Base-by-base conservation (phyloP, 2,113 vertebrate species). In the Alectura lathami region DNA sequence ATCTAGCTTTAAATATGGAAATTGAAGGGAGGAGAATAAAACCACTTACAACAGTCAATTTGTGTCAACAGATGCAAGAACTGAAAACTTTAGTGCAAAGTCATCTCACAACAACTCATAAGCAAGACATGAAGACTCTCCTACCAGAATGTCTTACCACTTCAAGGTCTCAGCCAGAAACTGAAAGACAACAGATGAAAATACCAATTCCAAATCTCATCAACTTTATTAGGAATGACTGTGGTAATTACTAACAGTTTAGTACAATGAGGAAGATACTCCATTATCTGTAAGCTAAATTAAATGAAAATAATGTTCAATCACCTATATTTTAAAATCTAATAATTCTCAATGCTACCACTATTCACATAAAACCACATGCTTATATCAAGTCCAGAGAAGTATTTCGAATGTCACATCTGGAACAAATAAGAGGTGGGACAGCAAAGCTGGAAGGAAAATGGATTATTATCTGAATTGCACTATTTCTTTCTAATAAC, bases 161-260 rank as follows among this genome's bases (percentile, higher is more conserved):
- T 84, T 68, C 64, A 42, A 78, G 9, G 27, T 45, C 43, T 5
- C 9, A 79, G 43, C 6, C 34, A 82, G 81, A 63, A 83, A 75
- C 66, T 89, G 81, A 91, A 94, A 94, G 40, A 83, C 8, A 95
- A 60, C 54, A 91, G 81, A 73, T 27, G 2, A 86, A 88, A 92
- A 83, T 17, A 56, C 11, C 16, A 2, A 38, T 64, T 86, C 86
- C 45, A 92, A 69, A 57, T 69, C 29, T 73, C 40, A 48, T 11
- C 29, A 63, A 9, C 12, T 79, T 82, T 47, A 45, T 84, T 36
- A 81, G 18, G 14, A 45, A 15, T 4, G 6, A 47, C 43, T 60
- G 13, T 22, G 12, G 9, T 53, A 87, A 72, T 40, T 83, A 3
- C 13, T 80, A 43, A 30, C 1, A 32, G 9, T 59, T 73, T 63